These are phyloP conservation scores for Synanthedon andrenaeformis DNA, from an alignment of 2,888 invertebrate genomes.

Conservation along the genomic window DNA sequence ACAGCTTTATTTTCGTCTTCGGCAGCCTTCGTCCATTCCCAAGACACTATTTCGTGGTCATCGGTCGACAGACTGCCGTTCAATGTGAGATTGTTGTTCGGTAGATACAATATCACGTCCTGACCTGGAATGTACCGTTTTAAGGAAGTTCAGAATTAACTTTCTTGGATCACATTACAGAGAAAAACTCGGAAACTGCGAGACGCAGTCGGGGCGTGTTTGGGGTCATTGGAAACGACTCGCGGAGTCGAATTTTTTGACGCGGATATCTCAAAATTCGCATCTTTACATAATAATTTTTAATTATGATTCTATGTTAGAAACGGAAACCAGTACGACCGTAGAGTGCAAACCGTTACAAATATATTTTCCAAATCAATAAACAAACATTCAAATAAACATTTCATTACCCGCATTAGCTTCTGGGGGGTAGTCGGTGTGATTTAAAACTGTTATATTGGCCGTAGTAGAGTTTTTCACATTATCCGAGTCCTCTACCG, in stretches of 20 bases:
- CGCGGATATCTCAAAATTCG: not conserved
- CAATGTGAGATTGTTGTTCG: constrained; percentile 86
- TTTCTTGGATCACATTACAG: not conserved
- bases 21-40: constrained; percentile 95
- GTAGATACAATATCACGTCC: constrained; percentile 90
- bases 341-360: no score
- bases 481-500: constrained; percentile 92
- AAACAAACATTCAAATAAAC: not conserved
- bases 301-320: no score
- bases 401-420: constrained; percentile 81
- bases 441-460: constrained; percentile 89
- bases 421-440: constrained; percentile 94
- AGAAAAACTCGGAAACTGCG: no score
- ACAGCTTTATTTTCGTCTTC: constrained; percentile 91
- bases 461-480: constrained; percentile 87
- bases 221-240: no score
- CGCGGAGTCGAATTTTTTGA: no score
- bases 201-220: no score
- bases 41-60: constrained; percentile 91
- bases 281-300: not conserved
- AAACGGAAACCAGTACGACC: no score
- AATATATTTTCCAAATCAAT: not conserved
- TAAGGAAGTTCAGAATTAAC: not conserved
- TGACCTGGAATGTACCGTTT: constrained; percentile 67
- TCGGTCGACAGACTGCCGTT: constrained; percentile 93